phyloP scores from a whole-genome alignment of 2,113 vertebrate species.

The Perca fluviatilis region DNA sequence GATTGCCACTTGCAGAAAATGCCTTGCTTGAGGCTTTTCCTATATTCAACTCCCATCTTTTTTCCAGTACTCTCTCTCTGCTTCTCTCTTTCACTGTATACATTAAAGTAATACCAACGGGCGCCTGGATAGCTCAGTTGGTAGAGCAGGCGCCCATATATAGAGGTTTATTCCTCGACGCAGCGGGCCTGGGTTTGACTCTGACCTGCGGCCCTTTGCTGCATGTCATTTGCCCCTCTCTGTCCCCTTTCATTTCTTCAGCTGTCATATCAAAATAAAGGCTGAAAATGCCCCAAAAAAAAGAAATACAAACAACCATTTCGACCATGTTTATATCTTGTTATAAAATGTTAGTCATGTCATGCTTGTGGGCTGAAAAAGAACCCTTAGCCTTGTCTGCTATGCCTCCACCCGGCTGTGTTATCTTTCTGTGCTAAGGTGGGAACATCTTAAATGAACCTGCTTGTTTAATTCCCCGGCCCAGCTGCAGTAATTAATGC shows the following conservation, averaged over 20 bases:
- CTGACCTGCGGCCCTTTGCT: too few species aligned
- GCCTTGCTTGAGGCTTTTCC: not conserved
- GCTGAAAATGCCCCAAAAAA: too few species aligned
- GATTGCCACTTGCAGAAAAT: slow-evolving; percentile 5
- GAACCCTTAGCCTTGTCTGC: not conserved
- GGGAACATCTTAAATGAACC: not conserved
- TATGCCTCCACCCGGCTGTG: too few species aligned
- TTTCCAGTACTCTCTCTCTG: not conserved
- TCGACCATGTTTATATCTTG: not conserved
- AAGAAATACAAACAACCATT: not conserved
- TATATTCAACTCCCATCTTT: not conserved
- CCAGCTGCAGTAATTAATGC: slow-evolving; percentile 12
- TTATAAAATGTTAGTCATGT: not conserved
- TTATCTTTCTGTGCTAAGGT: not conserved
- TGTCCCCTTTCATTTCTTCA: too few species aligned
- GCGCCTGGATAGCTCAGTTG: too few species aligned
- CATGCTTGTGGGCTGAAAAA: not conserved
- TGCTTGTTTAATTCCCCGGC: slow-evolving; percentile 5
- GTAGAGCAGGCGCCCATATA: too few species aligned
- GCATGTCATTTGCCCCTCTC: too few species aligned
- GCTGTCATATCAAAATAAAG: too few species aligned
- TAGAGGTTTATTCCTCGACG: too few species aligned
- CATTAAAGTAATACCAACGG: not conserved
- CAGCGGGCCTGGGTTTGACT: too few species aligned
- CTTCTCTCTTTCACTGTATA: not conserved